These are phyloP conservation scores for Corythaixoides concolor DNA, from an alignment of 2,113 vertebrate genomes.

Conservation along the genomic window DNA sequence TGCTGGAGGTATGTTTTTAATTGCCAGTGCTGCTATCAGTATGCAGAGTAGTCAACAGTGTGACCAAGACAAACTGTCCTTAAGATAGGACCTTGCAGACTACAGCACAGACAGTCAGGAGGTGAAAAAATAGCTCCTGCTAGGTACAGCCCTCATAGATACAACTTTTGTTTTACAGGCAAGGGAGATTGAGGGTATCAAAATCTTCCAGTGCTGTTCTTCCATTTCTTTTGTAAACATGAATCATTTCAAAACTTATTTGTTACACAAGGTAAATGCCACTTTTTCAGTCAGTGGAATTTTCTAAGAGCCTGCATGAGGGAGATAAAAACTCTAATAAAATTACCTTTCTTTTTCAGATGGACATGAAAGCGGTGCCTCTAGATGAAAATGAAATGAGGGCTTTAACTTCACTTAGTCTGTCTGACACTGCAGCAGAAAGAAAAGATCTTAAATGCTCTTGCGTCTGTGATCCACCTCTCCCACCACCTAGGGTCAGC, in stretches of 20 bases:
- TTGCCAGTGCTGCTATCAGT: neutral
- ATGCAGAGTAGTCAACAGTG: neutral
- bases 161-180: conserved; percentile 23
- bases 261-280: conserved; percentile 57
- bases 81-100: neutral
- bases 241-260: conserved; percentile 37
- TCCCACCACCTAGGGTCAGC: conserved; percentile 53
- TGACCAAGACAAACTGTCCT: neutral
- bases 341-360: conserved; percentile 37
- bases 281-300: neutral
- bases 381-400: conserved; percentile 60
- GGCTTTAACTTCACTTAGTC: neutral
- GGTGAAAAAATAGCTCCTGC: neutral
- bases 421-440: neutral
- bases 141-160: neutral
- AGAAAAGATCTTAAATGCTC: neutral
- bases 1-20: neutral
- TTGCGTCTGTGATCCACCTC: conserved; percentile 49
- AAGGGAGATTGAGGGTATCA: conserved; percentile 47
- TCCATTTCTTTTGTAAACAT: conserved; percentile 67
- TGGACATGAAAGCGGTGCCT: conserved; percentile 43
- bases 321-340: neutral
- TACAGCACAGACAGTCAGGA: neutral
- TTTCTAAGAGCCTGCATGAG: neutral
- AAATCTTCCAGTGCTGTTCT: conserved; percentile 70